phyloP scores from a whole-genome alignment of 2,113 vertebrate genomes.

The Apus apus region DNA sequence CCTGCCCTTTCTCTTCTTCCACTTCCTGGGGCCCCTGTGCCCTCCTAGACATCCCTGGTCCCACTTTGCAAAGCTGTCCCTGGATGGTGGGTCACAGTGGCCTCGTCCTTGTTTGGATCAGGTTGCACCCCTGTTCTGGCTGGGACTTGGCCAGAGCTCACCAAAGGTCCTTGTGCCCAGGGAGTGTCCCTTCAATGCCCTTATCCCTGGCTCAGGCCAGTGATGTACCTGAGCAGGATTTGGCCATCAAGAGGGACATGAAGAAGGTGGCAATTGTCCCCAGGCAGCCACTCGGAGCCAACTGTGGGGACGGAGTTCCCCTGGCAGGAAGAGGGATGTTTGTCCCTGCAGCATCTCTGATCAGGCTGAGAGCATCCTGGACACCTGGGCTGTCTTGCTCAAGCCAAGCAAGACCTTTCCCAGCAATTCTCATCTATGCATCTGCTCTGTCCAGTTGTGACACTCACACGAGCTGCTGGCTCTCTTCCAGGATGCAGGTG shows the following conservation, averaged over 20 bases:
- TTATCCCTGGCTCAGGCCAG: neutral
- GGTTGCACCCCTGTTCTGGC: neutral
- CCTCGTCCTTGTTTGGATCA: too few relatives aligned
- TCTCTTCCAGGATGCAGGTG: too few relatives aligned
- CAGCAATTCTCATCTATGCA: too few relatives aligned
- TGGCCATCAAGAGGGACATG: neutral
- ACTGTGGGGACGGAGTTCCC: neutral
- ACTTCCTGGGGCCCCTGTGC: neutral
- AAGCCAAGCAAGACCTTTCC: too few relatives aligned
- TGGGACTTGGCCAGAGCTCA: neutral
- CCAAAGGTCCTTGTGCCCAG: neutral
- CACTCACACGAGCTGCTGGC: too few relatives aligned
- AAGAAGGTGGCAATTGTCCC: neutral
- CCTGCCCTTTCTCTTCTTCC: neutral
- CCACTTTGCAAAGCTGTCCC: neutral
- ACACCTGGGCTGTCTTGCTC: too few relatives aligned
- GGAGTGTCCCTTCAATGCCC: neutral
- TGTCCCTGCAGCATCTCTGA: neutral
- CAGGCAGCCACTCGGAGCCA: neutral
- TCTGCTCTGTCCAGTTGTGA: too few relatives aligned
- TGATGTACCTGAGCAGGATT: neutral
- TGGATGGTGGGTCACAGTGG: neutral
- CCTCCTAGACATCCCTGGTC: neutral
- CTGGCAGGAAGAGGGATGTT: neutral
- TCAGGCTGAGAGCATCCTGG: too few relatives aligned